Evolutionary conservation across 2,113 vertebrate genomes (phyloP), one percentile per base, ranked within the genome.

Genomic region (Protobothrops mucrosquamatus): DNA sequence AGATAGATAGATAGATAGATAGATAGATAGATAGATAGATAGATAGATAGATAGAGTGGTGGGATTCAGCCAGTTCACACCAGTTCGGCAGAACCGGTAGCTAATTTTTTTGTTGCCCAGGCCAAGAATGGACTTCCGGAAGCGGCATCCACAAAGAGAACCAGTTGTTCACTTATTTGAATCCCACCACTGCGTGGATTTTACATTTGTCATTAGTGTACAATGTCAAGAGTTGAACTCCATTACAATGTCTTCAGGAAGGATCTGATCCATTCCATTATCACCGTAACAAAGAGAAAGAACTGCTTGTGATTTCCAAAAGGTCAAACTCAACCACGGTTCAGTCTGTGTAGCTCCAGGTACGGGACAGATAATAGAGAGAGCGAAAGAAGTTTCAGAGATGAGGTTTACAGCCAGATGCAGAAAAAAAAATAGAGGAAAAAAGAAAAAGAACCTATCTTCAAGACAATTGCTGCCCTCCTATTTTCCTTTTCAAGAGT

Each of bases 171-270:
- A 51, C 7, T 0, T 51, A 51, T 51, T 51, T 51, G 48, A 51
- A 51, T 51, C 48, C 48, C 48, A 51, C 7, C 48, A 8, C 48
- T 51, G 48, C 0, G 7, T 51, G 48, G 48, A 51, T 97, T 98
- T 98, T 97, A 97, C 96, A 97, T 98, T 98, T 98, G 98, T 98
- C 96, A 97, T 97, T 97, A 97, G 94, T 95, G 96, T 98, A 97
- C 95, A 95, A 95, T 95, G 94, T 96, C 97, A 97, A 97, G 96
- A 97, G 97, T 97, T 98, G 97, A 98, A 98, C 97, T 98, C 97
- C 96, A 97, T 97, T 97, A 97, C 96, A 97, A 96, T 97, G 96
- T 98, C 97, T 97, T 96, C 97, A 97, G 96, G 96, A 98, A 97
- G 96, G 97, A 97, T 97, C 97, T 96, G 97, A 97, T 98, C 96